Evolutionary conservation across 2,113 vertebrate genomes (phyloP), one percentile per base, ranked within the genome.

Genomic region (Tretioscincus oriximinensis): DNA sequence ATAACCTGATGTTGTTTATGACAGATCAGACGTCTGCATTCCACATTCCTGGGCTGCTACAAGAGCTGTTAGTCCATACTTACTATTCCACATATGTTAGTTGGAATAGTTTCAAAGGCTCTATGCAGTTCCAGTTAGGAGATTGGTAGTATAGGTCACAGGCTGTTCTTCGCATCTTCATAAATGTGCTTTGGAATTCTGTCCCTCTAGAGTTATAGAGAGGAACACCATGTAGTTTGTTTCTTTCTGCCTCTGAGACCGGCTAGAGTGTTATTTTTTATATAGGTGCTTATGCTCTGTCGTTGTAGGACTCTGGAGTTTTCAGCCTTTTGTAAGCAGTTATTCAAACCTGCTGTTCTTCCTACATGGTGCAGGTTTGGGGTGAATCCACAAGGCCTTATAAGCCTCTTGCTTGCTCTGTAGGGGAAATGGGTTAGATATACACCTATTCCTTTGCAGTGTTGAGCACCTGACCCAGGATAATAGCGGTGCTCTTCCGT

Each of bases 61-160:
- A 68, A 16, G 82, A 73, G 86, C 84, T 88, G 77, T 87, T 86
- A 84, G 76, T 81, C 64, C 88, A 82, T 78, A 76, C 64, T 75
- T 86, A 86, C 78, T 64, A 9, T 20, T 76, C 54, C 41, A 75
- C 68, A 80, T 76, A 20, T 87, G 73, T 76, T 85, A 7, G n/a
- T 20, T 88, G 66, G 14, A 41, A 35, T 84, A 83, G 83, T 66
- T 51, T 54, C 29, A 71, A 71, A 73, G 88, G 29, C 73, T 21
- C 35, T 35, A 73, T 58, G 54, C 54, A 22, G 31, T 49, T 45
- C 47, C 58, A 72, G 28, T 21, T 41, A 45, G 61, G 22, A 16
- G 45, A 49, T 70, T n/a, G n/a, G n/a, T 18, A 61, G n/a, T 68
- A 14, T 11, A 68, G 26, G 26, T 28, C 51, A 45, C 49, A 60